phyloP scores from a whole-genome alignment of 2,797 vertebrate species.

The Cygnus olor region DNA sequence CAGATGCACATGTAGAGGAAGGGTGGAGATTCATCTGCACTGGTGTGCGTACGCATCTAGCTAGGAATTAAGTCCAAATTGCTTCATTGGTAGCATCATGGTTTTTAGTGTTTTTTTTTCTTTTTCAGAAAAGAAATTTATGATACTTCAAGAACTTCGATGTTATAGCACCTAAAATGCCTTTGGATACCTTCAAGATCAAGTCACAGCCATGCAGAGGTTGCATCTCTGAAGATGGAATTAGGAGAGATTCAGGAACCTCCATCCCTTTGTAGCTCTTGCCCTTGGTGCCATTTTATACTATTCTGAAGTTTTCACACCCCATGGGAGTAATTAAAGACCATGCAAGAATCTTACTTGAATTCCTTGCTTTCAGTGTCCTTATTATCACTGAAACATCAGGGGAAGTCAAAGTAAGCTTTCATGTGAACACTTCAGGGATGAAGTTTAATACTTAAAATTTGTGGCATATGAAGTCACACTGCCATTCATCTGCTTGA shows the following conservation, averaged over 20 bases:
- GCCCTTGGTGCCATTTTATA: neutral
- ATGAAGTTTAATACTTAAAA: neutral
- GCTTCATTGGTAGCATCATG: neutral
- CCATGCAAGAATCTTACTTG: neutral
- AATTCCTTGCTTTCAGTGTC: neutral
- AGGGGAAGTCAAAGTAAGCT: neutral
- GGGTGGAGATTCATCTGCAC: neutral
- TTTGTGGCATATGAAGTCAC: neutral
- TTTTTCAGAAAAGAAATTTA: neutral
- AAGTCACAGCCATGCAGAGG: neutral
- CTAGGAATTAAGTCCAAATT: neutral
- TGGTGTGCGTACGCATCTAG: accelerated
- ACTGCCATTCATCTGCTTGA: neutral
- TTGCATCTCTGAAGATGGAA: neutral
- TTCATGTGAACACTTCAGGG: neutral
- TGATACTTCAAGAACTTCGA: neutral
- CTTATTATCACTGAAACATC: neutral
- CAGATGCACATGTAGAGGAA: neutral
- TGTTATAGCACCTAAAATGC: neutral
- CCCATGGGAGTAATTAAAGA: neutral
- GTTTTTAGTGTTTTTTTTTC: neutral
- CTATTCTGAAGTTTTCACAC: neutral
- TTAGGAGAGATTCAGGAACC: neutral
- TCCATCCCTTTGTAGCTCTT: neutral
- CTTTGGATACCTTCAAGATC: neutral